These are phyloP conservation scores for Polia nebulosa DNA, from an alignment of 2,888 invertebrate species.

Conservation along the genomic window DNA sequence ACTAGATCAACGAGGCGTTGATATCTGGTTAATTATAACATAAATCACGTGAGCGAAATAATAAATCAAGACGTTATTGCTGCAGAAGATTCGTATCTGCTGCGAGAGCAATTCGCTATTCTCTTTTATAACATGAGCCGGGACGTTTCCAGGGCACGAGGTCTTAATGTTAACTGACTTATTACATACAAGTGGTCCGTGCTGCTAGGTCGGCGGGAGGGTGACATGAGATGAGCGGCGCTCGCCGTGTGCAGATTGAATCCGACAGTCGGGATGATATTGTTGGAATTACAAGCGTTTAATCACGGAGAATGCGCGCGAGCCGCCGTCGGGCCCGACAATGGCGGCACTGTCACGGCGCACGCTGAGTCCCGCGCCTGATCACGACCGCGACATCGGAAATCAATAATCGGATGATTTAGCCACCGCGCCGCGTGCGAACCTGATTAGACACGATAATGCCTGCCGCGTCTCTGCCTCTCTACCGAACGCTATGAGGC, in stretches of 20 bases:
- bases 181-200: slow-evolving; percentile 71
- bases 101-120: slow-evolving; percentile 56
- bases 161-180: slow-evolving; percentile 73
- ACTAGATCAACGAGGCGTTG: slow-evolving; percentile 58
- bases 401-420: slow-evolving; percentile 91
- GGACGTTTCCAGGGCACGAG: slow-evolving; percentile 73
- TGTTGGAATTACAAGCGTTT: slow-evolving; percentile 90
- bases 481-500: slow-evolving; percentile 76
- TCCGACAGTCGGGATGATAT: slow-evolving; percentile 87
- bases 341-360: slow-evolving; percentile 88
- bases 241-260: slow-evolving; percentile 82
- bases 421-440: slow-evolving; percentile 91
- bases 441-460: slow-evolving; percentile 90
- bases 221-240: slow-evolving; percentile 79
- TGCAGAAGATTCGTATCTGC: slow-evolving; percentile 59
- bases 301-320: slow-evolving; percentile 86
- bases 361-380: slow-evolving; percentile 85
- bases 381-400: slow-evolving; percentile 91
- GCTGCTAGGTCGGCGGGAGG: slow-evolving; percentile 57
- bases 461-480: slow-evolving; percentile 84
- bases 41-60: slow-evolving; percentile 68
- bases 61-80: slow-evolving; percentile 69
- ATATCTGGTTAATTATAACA: slow-evolving; percentile 68
- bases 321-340: slow-evolving; percentile 82
- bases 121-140: slow-evolving; percentile 63